phyloP scores from a whole-genome alignment of 1,140 invertebrate genomes.

The Cydia amplana region DNA sequence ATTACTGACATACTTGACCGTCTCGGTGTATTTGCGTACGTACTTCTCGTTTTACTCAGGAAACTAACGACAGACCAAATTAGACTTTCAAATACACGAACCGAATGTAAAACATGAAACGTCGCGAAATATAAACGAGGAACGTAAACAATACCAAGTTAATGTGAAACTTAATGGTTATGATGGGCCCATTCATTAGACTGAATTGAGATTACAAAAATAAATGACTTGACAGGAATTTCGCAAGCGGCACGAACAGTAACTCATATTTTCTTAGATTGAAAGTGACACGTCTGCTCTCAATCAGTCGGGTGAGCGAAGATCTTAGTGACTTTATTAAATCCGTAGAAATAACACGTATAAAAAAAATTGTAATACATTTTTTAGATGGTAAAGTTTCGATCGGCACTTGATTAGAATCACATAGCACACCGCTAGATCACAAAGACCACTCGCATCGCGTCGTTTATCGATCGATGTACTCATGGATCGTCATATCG shows the following conservation, averaged over 20 bases:
- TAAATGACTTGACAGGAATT: constrained; percentile 49
- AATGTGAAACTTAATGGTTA: constrained; percentile 13
- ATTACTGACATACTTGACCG: constrained; percentile 63
- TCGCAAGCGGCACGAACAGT: constrained; percentile 45
- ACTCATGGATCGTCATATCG: constrained; percentile 29
- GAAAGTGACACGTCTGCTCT: constrained; percentile 50
- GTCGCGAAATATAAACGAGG: constrained; percentile 1
- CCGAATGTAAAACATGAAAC: constrained; percentile 41
- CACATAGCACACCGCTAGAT: constrained; percentile 19
- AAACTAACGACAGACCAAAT: constrained; percentile 50
- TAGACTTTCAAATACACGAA: constrained; percentile 41
- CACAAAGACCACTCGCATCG: constrained; percentile 31
- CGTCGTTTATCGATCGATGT: constrained; percentile 27
- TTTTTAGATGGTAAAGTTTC: constrained; percentile 36
- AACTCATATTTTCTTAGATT: constrained; percentile 57
- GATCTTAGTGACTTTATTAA: constrained; percentile 39
- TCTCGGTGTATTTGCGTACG: constrained; percentile 66
- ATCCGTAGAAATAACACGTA: constrained; percentile 23
- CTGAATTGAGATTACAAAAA: constrained; percentile 44
- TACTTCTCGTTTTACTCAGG: constrained; percentile 50
- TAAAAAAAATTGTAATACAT: constrained; percentile 28
- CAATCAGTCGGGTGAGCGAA: constrained; percentile 45
- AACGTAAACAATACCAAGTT: constrained; percentile 29
- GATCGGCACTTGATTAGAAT: constrained; percentile 39
- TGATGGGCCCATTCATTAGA: constrained; percentile 36